Evolutionary conservation across 30 jellyfish, hydroid and myxozoan genomes (phyloP), one percentile per base, ranked within the genome.

Genomic region (Pelagia noctiluca): DNA sequence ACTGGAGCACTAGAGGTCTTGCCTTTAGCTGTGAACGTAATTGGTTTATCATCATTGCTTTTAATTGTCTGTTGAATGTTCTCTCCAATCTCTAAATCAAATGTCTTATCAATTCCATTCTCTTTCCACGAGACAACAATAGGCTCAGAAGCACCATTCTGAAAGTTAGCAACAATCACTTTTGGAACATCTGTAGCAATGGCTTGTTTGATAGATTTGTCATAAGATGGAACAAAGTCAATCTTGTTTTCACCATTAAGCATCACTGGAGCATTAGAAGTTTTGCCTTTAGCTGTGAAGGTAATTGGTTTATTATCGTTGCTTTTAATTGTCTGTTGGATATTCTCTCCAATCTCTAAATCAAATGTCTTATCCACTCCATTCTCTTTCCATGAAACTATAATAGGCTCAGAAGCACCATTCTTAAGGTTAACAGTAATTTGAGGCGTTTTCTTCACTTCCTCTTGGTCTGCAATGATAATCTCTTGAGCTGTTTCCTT

Each of bases 221-320:
- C 57, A 16, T 8, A 5, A 5, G 57, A 42, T 42, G 57, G 57
- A 5, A 42, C 16, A 16, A 42, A 5, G 12, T 42, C 57, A 42
- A 42, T 16, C 16, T 42, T 42, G 12, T 42, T 8, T 8, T 42
- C 57, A 5, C 57, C 57, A 42, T 67, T 67, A 31, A 67, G 60
- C 10, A 12, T 30, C 80, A 67, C 37, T 4, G 80, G 80, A 67
- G 34, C 34, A 0, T 33, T 35, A 67, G 3, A 28, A 25, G 30
- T 48, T 25, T 33, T 67, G 34, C 31, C 32, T 28, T 67, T 67
- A 24, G 80, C 80, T 24, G 61, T 16, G 35, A 67, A 67, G 5
- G 63, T 11, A 33, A 67, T 67, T 23, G 12, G 25, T 30, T 67
- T 35, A n/a, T n/a, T n/a, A n/a, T n/a, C n/a, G n/a, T n/a, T n/a